Percentiles rank a stretch among this genome's conserved stretches.
Evolutionary conservation across 2,113 vertebrate genomes (phyloP).

Genomic region (Burhinus oedicnemus): DNA sequence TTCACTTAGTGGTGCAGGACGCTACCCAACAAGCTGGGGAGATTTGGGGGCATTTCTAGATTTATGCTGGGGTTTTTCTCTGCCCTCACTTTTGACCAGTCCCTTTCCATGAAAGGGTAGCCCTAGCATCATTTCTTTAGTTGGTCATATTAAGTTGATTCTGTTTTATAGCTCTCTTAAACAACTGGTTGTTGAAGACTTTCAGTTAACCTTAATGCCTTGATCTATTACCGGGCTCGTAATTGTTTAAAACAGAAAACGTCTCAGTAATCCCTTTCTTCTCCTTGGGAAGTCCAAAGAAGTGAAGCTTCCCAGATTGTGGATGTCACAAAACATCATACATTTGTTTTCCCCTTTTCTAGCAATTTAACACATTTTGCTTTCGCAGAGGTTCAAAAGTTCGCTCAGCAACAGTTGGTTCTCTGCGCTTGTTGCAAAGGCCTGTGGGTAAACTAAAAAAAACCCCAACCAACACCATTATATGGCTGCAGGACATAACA

Average conservation of each 20-base stretch:
- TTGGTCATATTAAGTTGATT: neutral
- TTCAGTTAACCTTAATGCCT: neutral
- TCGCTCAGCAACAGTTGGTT: constrained; percentile 51
- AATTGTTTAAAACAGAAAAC: constrained; percentile 16
- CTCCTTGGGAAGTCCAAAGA: constrained; percentile 59
- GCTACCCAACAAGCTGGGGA: neutral
- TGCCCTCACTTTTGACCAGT: accelerated
- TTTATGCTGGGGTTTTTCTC: neutral
- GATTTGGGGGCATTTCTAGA: neutral
- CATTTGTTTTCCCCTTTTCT: constrained; percentile 40
- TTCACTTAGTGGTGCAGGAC: neutral
- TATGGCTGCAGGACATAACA: constrained; percentile 24
- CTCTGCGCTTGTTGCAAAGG: neutral
- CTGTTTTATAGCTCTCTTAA: neutral
- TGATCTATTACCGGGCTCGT: neutral
- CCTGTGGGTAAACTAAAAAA: neutral
- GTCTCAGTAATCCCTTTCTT: constrained; percentile 36
- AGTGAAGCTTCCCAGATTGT: constrained; percentile 61
- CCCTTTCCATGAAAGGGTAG: neutral
- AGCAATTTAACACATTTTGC: constrained; percentile 40
- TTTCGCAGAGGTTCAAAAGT: constrained; percentile 47
- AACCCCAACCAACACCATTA: neutral
- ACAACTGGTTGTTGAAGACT: neutral
- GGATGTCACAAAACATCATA: constrained; percentile 52
- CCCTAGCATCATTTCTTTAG: neutral